Evolutionary conservation across 1,140 invertebrate species (phyloP), one percentile per base, ranked within the genome.

Genomic region (Drosophila chauvacae): DNA sequence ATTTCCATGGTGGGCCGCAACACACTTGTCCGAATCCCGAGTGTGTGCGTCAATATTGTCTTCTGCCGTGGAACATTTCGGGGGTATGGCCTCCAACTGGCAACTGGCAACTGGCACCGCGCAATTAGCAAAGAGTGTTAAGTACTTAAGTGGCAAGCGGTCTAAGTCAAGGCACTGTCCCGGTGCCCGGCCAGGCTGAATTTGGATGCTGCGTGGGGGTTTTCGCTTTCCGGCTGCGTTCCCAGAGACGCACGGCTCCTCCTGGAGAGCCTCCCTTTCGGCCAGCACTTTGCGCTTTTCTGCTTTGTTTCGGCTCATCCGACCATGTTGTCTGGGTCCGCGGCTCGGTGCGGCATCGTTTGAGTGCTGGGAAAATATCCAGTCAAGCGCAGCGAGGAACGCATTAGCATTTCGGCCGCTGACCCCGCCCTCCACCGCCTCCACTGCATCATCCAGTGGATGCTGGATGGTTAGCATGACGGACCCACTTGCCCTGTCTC

Each of bases 51-150:
- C 57, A 50, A 28, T 30, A 37, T 64, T 61, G 57, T 58, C 53
- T 58, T 45, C 50, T 42, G 45, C 59, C 23, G 57, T 56, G 77
- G 63, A 76, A 77, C 69, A 78, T 85, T 85, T 90, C 69, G 81
- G 81, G 82, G 81, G 82, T 72, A 47, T 64, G 41, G 66, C 76
- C 75, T 44, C 62, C 37, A 78, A 42, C 56, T 45, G 55, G 76
- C 51, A 56, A 83, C 87, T 84, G 83, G 77, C 81, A 80, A 90
- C 56, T 56, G 55, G 76, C 30, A 51, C 69, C 61, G 81, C 78
- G 70, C 85, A 90, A 90, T 90, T 90, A 90, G 85, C 81, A 76
- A 90, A 90, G 81, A 90, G 85, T 90, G 85, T 90, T 90, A 90
- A 90, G 85, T 90, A 90, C 85, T 90, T 90, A 90, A 90, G 85